Evolutionary conservation across 64 coral and sea anemone genomes (phyloP), one percentile per base, ranked within the genome.

Genomic region (Dendronephthya gigantea): DNA sequence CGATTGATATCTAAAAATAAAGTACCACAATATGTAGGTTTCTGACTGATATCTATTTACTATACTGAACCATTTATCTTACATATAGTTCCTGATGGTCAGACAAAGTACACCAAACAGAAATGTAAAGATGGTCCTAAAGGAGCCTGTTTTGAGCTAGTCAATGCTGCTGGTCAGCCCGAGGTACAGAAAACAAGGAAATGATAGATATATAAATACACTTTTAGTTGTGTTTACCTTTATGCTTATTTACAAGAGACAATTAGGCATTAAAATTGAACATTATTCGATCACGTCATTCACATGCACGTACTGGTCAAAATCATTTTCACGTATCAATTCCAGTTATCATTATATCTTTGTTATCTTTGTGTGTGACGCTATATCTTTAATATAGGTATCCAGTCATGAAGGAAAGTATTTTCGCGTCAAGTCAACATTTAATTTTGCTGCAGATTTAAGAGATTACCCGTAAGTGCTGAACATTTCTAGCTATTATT

Each of bases 51-150:
- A 22, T 85, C 48, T 85, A 85, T 23, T n/a, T n/a, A n/a, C n/a
- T n/a, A n/a, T n/a, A n/a, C n/a, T n/a, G 22, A 7, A 36, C 29
- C 36, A 28, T 28, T 79, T 29, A 4, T 35, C 72, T 28, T 11
- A n/a, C n/a, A n/a, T n/a, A n/a, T 66, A 97, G 94, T 97, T 39
- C 94, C 94, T 75, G 86, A 88, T 13, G 94, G 94, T 40, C 94
- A 97, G 68, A 97, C 94, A n/a, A 97, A 90, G 70, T 97, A 97
- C 56, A 97, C 94, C 10, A 97, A 97, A 91, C 94, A 97, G 65
- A 97, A 93, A 45, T 97, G 94, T 81, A 91, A 93, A 85, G 94
- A 97, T 90, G 94, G 94, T 2, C 90, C 91, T 1, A 93, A 93
- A 84, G 91, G 91, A 55, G 91, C 94, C 49, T 97, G 94, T 66